Evolutionary conservation across 1,140 invertebrate genomes (phyloP), one percentile per base, ranked within the genome.

Genomic region (Drosophila nikananu): DNA sequence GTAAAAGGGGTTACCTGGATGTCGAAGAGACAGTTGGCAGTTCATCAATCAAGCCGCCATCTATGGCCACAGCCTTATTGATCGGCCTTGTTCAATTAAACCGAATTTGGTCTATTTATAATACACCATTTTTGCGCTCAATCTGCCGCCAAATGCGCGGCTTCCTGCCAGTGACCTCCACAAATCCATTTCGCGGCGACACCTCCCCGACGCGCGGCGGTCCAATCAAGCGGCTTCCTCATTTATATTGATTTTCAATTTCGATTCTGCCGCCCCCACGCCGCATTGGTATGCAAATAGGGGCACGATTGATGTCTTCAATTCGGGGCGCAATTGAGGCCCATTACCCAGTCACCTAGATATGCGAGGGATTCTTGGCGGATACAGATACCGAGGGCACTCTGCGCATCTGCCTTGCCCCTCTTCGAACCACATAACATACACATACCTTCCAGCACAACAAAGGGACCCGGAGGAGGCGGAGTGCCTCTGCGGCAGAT

Each of bases 261-360:
- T 68, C 49, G 30, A 19, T 19, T 57, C 39, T n/a, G 41, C 64
- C 48, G 46, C 42, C 35, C 77, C 25, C 32, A 19, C 30, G 12
- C 35, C 25, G n/a, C 37, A 57, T 62, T 57, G 57, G 68, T 52
- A 71, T 62, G 42, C 32, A 54, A 60, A 64, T 57, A 46, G 39
- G 52, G 39, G 44, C 66, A 37, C 83, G 81, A 84, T 81, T 87
- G 84, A 87, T 87, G 86, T 81, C 83, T 75, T 73, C 71, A 80
- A 75, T 77, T 77, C 37, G 62, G 42, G 52, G 74, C 75, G 66
- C 81, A 89, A 90, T 90, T 89, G 86, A 90, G 66, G 68, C 81
- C 60, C 84, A 89, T 89, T 89, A 90, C 78, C 78, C 61, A 84
- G 70, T 89, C 86, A 89, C 84, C 84, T 70, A 89, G 68, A 84